Percentiles rank a stretch among this genome's conserved stretches.
These are phyloP conservation scores for Phrynocephalus forsythii DNA, from an alignment of 2,797 vertebrate genomes.

Conservation along the genomic window DNA sequence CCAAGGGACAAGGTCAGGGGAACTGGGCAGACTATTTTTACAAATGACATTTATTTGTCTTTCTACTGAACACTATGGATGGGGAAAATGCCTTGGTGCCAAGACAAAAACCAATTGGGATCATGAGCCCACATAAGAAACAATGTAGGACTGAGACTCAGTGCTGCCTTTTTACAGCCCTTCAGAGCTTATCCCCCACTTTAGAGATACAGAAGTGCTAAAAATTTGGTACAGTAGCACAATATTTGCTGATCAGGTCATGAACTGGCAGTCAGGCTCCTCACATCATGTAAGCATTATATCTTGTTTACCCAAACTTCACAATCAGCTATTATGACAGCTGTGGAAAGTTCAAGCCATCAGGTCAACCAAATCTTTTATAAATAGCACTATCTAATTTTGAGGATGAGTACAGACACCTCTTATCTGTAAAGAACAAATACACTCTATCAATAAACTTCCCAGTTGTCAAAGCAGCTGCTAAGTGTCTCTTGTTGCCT, in stretches of 20 bases:
- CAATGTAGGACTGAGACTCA: background rate
- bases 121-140: background rate
- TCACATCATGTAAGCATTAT: background rate
- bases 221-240: background rate
- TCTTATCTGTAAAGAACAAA: slow-evolving; percentile 16
- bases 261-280: background rate
- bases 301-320: slow-evolving; percentile 26
- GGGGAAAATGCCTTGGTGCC: too few relatives aligned
- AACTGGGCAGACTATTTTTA: too few relatives aligned
- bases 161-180: background rate
- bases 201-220: background rate
- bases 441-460: background rate
- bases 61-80: too few relatives aligned
- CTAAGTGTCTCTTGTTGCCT: background rate
- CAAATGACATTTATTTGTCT: too few relatives aligned
- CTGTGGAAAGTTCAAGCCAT: slow-evolving; percentile 13
- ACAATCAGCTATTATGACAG: slow-evolving; percentile 23
- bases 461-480: slow-evolving; percentile 11
- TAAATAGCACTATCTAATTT: slow-evolving; percentile 36
- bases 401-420: slow-evolving; percentile 19
- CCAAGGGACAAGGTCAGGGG: background rate
- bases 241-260: background rate
- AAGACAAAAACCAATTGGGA: background rate
- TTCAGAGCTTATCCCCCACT: background rate
- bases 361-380: slow-evolving; percentile 12